Conservation (phyloP, 2,888 invertebrate genomes). For the Pyrgus malvae region DNA sequence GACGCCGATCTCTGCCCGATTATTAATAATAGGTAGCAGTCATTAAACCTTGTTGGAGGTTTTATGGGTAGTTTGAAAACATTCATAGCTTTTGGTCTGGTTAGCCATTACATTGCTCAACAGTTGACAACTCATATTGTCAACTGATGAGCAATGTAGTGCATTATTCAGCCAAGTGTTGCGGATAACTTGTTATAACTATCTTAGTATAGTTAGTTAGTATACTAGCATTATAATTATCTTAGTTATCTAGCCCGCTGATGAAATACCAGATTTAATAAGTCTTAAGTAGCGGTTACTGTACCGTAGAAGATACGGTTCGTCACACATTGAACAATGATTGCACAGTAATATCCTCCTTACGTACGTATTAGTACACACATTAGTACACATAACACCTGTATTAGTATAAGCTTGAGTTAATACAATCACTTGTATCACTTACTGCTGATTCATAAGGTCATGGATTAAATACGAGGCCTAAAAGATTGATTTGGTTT, state of each 20-base stretch:
- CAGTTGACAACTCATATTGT: too few species aligned
- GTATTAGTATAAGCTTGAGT: neutral
- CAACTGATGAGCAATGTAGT: too few species aligned
- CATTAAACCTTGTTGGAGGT: too few species aligned
- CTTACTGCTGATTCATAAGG: slow-evolving; percentile 15
- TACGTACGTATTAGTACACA: too few species aligned
- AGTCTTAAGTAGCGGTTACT: slow-evolving; percentile 5
- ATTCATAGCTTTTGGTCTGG: too few species aligned
- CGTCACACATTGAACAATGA: slow-evolving; percentile 9
- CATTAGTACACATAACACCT: slow-evolving; percentile 7
- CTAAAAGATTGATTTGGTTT: neutral
- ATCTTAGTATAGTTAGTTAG: neutral
- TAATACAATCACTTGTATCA: slow-evolving; percentile 17
- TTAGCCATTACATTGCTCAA: too few species aligned
- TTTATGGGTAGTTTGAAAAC: too few species aligned
- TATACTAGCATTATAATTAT: neutral
- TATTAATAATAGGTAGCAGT: too few species aligned
- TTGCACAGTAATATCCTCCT: slow-evolving; percentile 1
- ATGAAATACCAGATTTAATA: slow-evolving; percentile 4
- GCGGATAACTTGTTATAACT: too few species aligned
- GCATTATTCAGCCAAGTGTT: too few species aligned
- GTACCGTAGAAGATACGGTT: slow-evolving; percentile 14
- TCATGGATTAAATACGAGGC: neutral
- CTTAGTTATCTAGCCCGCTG: neutral
- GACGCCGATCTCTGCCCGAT: too few species aligned